Base-by-base conservation (phyloP, 92 coral and sea anemone species). In the Phenganax marumi region DNA sequence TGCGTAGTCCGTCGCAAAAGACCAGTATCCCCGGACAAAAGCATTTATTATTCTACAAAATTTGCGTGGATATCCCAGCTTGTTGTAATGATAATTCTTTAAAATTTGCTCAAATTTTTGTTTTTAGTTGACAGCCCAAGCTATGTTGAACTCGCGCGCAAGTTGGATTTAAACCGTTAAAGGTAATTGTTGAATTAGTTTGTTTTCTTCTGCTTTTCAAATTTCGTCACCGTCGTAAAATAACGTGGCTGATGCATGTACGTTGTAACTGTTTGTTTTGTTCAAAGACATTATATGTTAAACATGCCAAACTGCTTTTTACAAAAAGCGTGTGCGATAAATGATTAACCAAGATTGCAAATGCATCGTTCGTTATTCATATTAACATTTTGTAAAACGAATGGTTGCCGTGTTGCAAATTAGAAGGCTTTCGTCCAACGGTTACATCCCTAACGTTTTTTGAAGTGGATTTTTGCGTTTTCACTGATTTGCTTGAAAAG, bases 21-120 rank as follows among this genome's bases (percentile, higher is more conserved):
- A 76, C 81, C 81, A 66, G 81, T 68, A 54, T 68, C 26, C 58
- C 56, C 24, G 81, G 81, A 76, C 81, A 76, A 76, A 50, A 68
- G 50, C 68, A 76, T 76, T 76, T 54, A 76, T 54, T 76, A 76
- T 76, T 76, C 81, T 56, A 76, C 25, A 54, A 76, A 76, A 50
- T 25, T 52, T 3, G 50, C 52, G 48, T 76, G 21, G 57, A 33
- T 11, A 51, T 76, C 53, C 58, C 46, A 39, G 48, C 50, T 76
- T 76, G 39, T 54, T 76, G 68, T 56, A 76, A 33, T 10, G 16
- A 23, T 8, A 76, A 23, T 24, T 50, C 19, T 26, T 16, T 11
- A 57, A 24, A 25, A 54, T 76, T 62, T 54, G 50, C 69, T 43
- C 11, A 56, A 24, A 21, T 10, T 54, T 23, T 19, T 54, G 51